Conservation (phyloP, 35 echinoderm and acorn worm genomes). For the Heliocidaris erythrogramma region DNA sequence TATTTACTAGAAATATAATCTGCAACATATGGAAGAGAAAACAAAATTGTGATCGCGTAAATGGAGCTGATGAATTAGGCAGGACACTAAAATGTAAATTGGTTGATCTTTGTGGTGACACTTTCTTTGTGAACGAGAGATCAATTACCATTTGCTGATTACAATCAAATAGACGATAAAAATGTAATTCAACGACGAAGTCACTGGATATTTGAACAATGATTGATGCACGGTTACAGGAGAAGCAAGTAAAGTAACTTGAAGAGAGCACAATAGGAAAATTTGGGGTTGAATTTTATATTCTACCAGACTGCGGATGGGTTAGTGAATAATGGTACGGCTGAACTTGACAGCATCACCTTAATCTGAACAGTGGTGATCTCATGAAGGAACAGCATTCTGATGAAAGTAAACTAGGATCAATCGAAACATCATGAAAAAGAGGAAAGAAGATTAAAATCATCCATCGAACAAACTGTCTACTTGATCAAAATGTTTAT, state of each 20-base stretch:
- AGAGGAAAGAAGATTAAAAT: neutral
- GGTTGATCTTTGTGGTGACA: neutral
- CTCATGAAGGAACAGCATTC: neutral
- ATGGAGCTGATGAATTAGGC: neutral
- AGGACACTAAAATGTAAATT: neutral
- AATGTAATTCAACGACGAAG: no score
- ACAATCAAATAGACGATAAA: no score
- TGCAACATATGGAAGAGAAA: conserved; percentile 16
- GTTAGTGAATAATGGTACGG: no score
- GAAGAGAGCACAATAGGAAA: no score
- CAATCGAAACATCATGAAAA: no score
- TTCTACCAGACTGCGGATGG: no score
- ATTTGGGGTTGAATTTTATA: no score
- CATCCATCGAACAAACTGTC: neutral
- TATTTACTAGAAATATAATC: neutral
- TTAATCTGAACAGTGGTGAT: neutral
- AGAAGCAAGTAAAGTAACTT: neutral
- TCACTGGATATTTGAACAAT: no score
- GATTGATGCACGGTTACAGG: neutral
- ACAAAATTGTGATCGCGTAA: neutral
- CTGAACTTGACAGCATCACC: no score
- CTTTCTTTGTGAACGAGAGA: neutral
- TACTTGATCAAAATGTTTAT: neutral
- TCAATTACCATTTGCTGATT: neutral
- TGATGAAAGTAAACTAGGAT: neutral